phyloP scores from a whole-genome alignment of 2,113 vertebrate genomes.

The Misgurnus anguillicaudatus region DNA sequence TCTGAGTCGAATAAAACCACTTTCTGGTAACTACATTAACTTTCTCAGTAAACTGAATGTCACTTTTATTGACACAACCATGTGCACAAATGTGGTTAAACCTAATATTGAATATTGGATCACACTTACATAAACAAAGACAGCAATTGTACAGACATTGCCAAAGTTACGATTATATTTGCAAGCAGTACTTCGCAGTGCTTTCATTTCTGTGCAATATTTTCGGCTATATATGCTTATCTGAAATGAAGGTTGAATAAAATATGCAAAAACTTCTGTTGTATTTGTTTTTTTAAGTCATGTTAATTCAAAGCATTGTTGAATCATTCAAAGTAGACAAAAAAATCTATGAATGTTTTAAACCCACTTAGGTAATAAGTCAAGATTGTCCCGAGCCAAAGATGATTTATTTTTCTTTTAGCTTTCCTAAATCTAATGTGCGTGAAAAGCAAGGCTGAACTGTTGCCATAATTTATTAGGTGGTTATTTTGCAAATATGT shows the following conservation, averaged over 20 bases:
- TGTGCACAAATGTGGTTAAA: not conserved
- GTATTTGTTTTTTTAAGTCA: not conserved
- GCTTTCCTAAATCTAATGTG: constrained; percentile 5
- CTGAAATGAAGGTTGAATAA: not conserved
- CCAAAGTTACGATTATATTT: not conserved
- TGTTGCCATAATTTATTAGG: constrained; percentile 18
- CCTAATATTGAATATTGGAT: constrained; percentile 37
- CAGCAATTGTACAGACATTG: not conserved
- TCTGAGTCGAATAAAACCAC: constrained; percentile 38
- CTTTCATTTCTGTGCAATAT: not conserved
- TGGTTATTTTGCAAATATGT: constrained; percentile 9
- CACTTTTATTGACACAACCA: constrained; percentile 1
- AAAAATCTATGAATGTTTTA: not conserved
- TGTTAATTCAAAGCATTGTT: constrained; percentile 3
- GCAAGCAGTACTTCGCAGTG: not conserved
- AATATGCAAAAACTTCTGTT: not conserved
- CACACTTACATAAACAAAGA: constrained; percentile 8
- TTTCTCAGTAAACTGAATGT: constrained; percentile 38
- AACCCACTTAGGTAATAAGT: not conserved
- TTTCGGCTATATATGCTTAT: not conserved
- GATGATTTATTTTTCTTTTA: constrained; percentile 12
- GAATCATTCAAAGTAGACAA: not conserved
- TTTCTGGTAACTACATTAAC: constrained; percentile 42
- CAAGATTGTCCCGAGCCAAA: not conserved
- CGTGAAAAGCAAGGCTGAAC: constrained; percentile 11